Conservation (phyloP, 2,113 vertebrate genomes). For the Fregetta grallaria region DNA sequence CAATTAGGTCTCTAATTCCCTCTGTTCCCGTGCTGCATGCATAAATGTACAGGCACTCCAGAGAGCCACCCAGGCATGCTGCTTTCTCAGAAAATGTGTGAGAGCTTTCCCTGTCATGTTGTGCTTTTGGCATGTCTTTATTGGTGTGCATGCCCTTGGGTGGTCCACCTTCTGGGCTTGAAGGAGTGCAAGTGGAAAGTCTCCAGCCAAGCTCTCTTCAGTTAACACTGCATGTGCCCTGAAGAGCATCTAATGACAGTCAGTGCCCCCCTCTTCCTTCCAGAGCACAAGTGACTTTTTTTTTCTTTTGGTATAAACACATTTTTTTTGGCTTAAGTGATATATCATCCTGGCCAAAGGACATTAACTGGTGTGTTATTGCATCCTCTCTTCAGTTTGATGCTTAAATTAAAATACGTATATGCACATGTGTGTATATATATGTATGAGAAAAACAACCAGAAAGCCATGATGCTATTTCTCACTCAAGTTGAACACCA, state of each 20-base stretch:
- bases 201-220: not conserved
- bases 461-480: not conserved
- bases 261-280: not conserved
- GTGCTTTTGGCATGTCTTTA: not conserved
- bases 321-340: not conserved
- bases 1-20: not conserved
- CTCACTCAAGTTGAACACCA: not conserved
- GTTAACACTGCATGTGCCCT: not conserved
- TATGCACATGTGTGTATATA: not conserved
- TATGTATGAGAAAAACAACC: not conserved
- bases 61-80: not conserved
- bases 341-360: not conserved
- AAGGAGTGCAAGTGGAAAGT: not conserved
- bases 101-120: not conserved
- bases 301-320: not conserved
- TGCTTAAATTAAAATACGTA: not conserved
- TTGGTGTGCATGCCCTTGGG: not conserved
- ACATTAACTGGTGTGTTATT: not conserved
- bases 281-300: not conserved
- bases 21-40: not conserved
- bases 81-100: not conserved
- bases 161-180: not conserved
- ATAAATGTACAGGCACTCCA: not conserved
- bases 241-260: not conserved
- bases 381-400: not conserved